Conservation (phyloP, 2,113 vertebrate species). For the Scalopus aquaticus region DNA sequence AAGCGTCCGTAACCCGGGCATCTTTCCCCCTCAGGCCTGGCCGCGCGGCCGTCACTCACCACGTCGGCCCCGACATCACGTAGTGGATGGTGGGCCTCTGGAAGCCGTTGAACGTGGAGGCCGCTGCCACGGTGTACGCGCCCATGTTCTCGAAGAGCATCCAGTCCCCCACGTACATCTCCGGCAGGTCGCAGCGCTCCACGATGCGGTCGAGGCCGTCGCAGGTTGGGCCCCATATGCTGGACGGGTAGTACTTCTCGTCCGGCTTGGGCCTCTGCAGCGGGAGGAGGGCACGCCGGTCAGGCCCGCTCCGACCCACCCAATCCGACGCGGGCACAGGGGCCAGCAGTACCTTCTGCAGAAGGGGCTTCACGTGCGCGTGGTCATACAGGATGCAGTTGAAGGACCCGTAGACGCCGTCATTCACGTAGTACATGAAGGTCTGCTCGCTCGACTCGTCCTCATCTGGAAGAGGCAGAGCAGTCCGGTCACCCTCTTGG, state of each 20-base stretch:
- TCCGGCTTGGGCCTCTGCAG: slow-evolving; percentile 94
- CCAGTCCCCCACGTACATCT: slow-evolving; percentile 97
- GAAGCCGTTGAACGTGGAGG: slow-evolving; percentile 99
- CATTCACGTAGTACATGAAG: slow-evolving; percentile 98
- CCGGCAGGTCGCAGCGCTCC: slow-evolving; percentile 92
- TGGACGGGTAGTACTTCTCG: slow-evolving; percentile 92
- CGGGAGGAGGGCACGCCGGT: background rate
- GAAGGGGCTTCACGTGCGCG: slow-evolving; percentile 91
- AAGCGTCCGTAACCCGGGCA: background rate
- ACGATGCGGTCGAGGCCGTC: slow-evolving; percentile 97
- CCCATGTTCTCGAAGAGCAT: slow-evolving; percentile 99
- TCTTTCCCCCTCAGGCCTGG: background rate
- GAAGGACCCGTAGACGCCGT: slow-evolving; percentile 98
- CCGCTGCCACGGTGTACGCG: slow-evolving; percentile 96
- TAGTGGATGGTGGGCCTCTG: slow-evolving; percentile 94
- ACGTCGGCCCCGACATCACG: slow-evolving; percentile 92
- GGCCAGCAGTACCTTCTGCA: slow-evolving; percentile 91
- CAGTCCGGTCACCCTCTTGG: background rate
- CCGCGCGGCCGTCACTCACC: slow-evolving; percentile 85
- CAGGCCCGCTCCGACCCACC: fast-evolving
- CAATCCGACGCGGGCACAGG: fast-evolving
- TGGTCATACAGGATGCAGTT: slow-evolving; percentile 98
- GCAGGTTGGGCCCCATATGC: slow-evolving; percentile 98
- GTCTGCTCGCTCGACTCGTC: slow-evolving; percentile 90
- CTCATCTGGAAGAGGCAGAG: slow-evolving; percentile 89